These are phyloP conservation scores for Sminthurinus aureus DNA, from an alignment of 2,888 invertebrate genomes.

Conservation along the genomic window DNA sequence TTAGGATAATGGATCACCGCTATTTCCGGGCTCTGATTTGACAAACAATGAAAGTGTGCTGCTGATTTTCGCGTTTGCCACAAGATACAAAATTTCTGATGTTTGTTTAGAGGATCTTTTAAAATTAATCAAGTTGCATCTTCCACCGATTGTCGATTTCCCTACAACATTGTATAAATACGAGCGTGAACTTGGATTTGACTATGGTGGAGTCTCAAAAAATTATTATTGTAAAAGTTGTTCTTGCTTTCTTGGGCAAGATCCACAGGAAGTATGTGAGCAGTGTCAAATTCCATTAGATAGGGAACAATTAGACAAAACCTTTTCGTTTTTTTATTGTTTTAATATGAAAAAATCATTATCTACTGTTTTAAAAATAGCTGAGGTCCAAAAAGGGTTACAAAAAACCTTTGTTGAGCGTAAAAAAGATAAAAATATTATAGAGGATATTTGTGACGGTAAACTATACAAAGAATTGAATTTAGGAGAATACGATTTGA, in stretches of 20 bases:
- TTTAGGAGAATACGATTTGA: constrained; percentile 31
- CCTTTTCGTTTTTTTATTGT: constrained; percentile 10
- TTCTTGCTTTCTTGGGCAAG: not conserved
- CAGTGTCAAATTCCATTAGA: not conserved
- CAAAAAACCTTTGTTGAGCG: not conserved
- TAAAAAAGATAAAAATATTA: not conserved
- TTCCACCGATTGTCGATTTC: constrained; percentile 14
- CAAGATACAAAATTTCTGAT: not conserved
- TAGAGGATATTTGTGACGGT: constrained; percentile 20
- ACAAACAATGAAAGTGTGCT: not conserved
- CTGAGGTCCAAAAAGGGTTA: not conserved
- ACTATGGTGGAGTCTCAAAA: not conserved
- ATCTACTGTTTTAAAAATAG: not conserved
- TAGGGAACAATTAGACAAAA: not conserved
- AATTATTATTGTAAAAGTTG: constrained; percentile 15
- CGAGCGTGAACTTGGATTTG: not conserved
- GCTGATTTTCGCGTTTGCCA: not conserved
- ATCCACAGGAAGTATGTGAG: not conserved
- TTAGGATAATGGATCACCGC: no score
- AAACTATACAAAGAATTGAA: constrained; percentile 13
- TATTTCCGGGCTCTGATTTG: not conserved
- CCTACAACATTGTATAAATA: constrained; percentile 14
- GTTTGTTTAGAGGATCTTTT: constrained; percentile 18
- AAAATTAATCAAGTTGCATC: constrained; percentile 3
- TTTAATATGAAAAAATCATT: constrained; percentile 1